phyloP scores from a whole-genome alignment of 2,888 invertebrate genomes.

The Camptogramma bilineatum region DNA sequence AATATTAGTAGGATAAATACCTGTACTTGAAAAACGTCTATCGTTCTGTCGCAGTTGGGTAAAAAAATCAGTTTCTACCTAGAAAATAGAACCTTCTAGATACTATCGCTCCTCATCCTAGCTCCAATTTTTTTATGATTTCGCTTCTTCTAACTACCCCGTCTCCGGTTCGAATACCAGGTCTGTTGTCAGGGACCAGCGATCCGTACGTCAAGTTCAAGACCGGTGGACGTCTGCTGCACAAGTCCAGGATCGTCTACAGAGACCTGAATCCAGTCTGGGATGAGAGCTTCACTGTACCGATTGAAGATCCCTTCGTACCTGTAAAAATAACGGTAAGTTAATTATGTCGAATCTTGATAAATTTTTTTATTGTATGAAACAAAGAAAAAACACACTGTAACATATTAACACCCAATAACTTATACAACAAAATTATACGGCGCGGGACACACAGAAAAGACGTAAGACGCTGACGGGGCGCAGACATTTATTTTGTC shows the following conservation, averaged over 20 bases:
- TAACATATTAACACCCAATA: no score
- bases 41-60: not conserved
- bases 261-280: conserved; percentile 98
- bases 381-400: no score
- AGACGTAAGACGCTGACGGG: no score
- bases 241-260: conserved; percentile 97
- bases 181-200: conserved; percentile 92
- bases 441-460: no score
- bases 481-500: no score
- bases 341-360: not conserved
- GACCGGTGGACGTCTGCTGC: conserved; percentile 92
- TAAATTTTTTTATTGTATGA: no score
- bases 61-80: not conserved
- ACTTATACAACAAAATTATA: no score
- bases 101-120: conserved; percentile 30
- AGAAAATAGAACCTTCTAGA: conserved; percentile 5
- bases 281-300: conserved; percentile 98
- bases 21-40: no score
- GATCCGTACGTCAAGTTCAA: conserved; percentile 99
- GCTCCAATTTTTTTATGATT: conserved; percentile 61
- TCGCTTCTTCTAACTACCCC: conserved; percentile 74
- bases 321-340: conserved; percentile 93
- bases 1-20: no score
- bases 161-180: conserved; percentile 80
- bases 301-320: conserved; percentile 95